Percentiles rank a stretch among this genome's conserved stretches.
Conservation (phyloP, 2,113 vertebrate species). For the Etia nguti region DNA sequence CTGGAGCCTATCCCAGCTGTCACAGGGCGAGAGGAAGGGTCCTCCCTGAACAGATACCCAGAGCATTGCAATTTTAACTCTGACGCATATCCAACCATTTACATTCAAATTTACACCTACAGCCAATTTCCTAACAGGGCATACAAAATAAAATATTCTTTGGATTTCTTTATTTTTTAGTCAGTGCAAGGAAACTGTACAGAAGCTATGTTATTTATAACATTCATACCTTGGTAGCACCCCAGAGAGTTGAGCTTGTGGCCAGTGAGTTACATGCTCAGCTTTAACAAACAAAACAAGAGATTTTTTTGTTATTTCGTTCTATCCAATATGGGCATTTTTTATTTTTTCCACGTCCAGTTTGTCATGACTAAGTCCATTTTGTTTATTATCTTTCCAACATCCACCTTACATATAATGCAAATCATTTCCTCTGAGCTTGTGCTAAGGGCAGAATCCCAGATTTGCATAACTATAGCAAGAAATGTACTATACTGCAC, state of each 20-base stretch:
- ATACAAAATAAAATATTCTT: not conserved
- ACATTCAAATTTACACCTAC: not conserved
- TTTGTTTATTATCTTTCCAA: not conserved
- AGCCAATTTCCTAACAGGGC: not conserved
- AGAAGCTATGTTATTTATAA: not conserved
- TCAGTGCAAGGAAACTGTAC: not conserved
- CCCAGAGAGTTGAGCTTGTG: not conserved
- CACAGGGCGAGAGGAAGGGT: not conserved
- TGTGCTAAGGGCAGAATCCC: conserved; percentile 7
- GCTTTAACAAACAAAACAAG: not conserved
- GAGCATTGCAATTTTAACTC: not conserved
- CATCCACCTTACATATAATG: not conserved
- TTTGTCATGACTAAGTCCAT: not conserved
- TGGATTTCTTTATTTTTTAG: not conserved
- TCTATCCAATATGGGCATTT: not conserved
- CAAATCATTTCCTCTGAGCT: conserved; percentile 3
- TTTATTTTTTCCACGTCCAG: not conserved
- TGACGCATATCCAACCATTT: not conserved
- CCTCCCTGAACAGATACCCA: not conserved
- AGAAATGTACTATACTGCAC: not conserved
- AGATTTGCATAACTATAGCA: conserved; percentile 27
- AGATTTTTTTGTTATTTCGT: not conserved
- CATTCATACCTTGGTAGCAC: not conserved
- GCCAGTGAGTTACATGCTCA: not conserved
- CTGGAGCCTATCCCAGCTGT: not conserved